phyloP scores from a whole-genome alignment of 2,113 vertebrate species.

The human (Homo sapiens) region DNA sequence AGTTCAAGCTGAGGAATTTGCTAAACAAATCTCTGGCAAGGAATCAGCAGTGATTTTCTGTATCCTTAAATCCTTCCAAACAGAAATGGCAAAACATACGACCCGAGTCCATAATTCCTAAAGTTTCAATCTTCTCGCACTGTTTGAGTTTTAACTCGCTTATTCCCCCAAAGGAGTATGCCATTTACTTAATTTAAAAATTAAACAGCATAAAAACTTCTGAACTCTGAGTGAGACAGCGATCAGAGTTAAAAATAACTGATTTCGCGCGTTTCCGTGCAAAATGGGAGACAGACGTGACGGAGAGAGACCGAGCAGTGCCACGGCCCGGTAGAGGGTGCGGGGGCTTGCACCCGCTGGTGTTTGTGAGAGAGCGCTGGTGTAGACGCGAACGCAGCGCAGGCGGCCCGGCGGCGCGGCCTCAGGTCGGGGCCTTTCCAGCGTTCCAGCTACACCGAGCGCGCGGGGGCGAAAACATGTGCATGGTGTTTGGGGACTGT shows the following conservation, averaged over 20 bases:
- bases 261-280: not conserved
- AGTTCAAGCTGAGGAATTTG: slow-evolving; percentile 56
- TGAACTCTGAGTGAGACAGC: not conserved
- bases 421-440: accelerated
- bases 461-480: not conserved
- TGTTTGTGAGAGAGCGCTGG: not conserved
- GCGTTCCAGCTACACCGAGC: not conserved
- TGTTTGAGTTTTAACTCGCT: slow-evolving; percentile 13
- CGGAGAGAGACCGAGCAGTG: not conserved
- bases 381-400: accelerated
- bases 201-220: not conserved
- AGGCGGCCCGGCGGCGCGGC: accelerated
- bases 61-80: not conserved
- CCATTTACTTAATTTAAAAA: not conserved
- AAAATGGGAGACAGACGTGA: not conserved
- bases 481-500: not conserved
- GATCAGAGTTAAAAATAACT: not conserved
- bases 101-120: not conserved
- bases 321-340: accelerated
- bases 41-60: not conserved
- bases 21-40: slow-evolving; percentile 54
- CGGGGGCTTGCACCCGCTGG: not conserved
- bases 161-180: not conserved
- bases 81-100: not conserved
- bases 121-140: not conserved